Evolutionary conservation across 2,113 vertebrate species (phyloP).

Genomic region (Muscicapa adusta): DNA sequence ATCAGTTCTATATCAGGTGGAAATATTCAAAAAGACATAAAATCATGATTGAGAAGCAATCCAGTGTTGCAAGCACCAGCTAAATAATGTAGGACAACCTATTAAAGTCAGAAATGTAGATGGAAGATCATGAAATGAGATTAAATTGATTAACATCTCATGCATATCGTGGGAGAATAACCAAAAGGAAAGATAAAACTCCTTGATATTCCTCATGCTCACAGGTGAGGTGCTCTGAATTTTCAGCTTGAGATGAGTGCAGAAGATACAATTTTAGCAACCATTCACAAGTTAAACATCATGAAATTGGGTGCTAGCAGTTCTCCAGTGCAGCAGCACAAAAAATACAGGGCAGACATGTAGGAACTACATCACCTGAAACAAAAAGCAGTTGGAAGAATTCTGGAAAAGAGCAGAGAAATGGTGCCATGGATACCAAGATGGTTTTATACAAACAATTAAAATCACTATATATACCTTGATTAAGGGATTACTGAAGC

Average conservation of each 20-base stretch:
- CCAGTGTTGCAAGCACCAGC: not conserved
- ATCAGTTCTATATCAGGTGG: not conserved
- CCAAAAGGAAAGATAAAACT: not conserved
- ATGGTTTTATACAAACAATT: not conserved
- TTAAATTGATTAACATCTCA: not conserved
- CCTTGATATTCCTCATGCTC: not conserved
- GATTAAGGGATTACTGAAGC: not conserved
- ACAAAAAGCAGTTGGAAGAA: not conserved
- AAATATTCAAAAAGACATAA: not conserved
- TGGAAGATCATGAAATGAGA: not conserved
- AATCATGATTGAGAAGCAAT: not conserved
- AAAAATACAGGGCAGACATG: not conserved
- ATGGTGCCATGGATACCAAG: not conserved
- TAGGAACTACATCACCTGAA: not conserved
- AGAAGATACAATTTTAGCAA: not conserved
- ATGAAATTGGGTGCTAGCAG: not conserved
- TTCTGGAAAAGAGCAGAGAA: not conserved
- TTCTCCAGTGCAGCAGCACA: not conserved
- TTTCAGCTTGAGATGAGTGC: not conserved
- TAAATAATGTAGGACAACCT: not conserved
- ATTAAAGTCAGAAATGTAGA: not conserved
- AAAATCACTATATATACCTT: not conserved
- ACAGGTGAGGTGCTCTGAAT: not conserved
- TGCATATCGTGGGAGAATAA: not conserved
- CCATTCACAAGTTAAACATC: not conserved